Base-by-base conservation (phyloP, 2,113 vertebrate genomes). In the Herpailurus yagouaroundi region DNA sequence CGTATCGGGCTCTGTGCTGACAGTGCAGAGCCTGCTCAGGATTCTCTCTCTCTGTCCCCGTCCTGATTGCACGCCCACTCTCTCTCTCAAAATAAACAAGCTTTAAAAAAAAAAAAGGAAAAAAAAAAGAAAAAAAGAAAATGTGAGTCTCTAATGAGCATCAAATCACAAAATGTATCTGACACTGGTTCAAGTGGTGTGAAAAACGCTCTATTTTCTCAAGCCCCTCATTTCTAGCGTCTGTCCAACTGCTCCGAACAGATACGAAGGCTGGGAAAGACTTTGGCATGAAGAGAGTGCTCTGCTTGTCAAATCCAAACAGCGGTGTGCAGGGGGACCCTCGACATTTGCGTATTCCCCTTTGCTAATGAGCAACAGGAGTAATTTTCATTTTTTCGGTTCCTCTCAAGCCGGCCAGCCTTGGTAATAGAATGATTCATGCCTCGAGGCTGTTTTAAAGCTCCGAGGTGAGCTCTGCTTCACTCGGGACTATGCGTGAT, bases 311-410 rank as follows among this genome's bases (percentile, higher is more conserved):
- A 77, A 52, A 57, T 36, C 55, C 45, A 38, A 82, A 74, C 57
- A 71, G 64, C 66, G 7, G 45, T 74, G 31, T 23, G 82, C 21
- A 7, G 0, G 14, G 60, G 25, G 48, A 45, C 96, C 21, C 11
- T 0, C 1, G 41, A 1, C 48, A 73, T 94, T 95, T 97, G 94
- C 74, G 5, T 95, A 92, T 83, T 97, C 95, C 92, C 92, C 79
- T 82, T 74, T 13, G 52, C 94, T 89, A 89, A 93, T 82, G 86
- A 76, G 91, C 29, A 52, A 52, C 76, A 48, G 83, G 92, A 82
- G 83, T 76, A 66, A 73, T 95, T 98, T 71, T 80, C 85, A 97
- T 80, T 87, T 98, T 98, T 48, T 98, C 84, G 1, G 85, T 97
- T 98, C 95, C 97, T 96, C 83, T 82, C 9, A 38, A 94, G 69